phyloP scores from a whole-genome alignment of 2,113 vertebrate genomes.

The Tauraco erythrolophus region DNA sequence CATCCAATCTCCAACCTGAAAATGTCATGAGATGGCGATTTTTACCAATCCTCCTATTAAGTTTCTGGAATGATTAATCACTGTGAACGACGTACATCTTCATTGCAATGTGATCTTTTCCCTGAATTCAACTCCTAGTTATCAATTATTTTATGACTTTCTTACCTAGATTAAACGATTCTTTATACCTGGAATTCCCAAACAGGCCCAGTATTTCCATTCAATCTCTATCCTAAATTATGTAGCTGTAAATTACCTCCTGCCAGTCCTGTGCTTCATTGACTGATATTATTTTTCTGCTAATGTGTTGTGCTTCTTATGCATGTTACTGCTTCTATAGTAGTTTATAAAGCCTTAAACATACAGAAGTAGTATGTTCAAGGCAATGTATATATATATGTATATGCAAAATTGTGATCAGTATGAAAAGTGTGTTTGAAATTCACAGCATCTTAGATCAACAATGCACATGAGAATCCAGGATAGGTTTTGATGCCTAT shows the following conservation, averaged over 20 bases:
- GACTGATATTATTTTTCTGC: neutral
- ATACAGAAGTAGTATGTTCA: neutral
- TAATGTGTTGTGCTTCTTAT: neutral
- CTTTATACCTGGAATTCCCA: neutral
- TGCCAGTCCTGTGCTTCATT: neutral
- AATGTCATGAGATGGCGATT: constrained; percentile 42
- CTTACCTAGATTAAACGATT: neutral
- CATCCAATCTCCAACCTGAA: constrained; percentile 5
- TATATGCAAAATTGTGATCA: neutral
- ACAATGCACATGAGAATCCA: neutral
- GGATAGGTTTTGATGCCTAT: neutral
- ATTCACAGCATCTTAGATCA: neutral
- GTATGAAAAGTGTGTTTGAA: neutral
- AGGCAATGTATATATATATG: neutral
- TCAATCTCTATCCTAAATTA: neutral
- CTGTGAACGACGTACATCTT: neutral
- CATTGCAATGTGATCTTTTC: neutral
- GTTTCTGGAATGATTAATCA: constrained; percentile 23
- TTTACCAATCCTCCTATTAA: constrained; percentile 2
- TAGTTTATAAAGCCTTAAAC: neutral
- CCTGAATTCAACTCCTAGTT: neutral
- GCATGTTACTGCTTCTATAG: neutral
- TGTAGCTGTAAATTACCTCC: neutral
- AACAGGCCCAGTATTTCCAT: neutral
- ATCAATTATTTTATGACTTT: constrained; percentile 1